A percentile compares a stretch with the other conserved stretches of the same genome.
Evolutionary conservation across 2,797 vertebrate genomes (phyloP).

Genomic region (Anolis apletophallus): DNA sequence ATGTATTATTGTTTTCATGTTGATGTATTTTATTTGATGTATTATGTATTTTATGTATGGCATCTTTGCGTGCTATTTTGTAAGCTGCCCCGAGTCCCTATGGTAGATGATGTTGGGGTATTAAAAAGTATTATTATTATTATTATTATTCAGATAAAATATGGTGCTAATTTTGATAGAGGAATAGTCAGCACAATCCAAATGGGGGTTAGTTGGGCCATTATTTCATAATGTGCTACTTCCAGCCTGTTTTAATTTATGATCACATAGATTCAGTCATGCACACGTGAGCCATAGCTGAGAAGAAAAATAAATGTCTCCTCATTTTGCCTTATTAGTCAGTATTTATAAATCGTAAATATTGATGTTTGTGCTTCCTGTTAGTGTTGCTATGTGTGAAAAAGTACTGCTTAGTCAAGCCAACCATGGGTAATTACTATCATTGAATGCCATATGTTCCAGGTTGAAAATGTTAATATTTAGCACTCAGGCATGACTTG

Average conservation of each 20-base stretch:
- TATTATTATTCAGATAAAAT: not conserved
- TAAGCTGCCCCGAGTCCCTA: no score
- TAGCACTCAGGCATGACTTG: slow-evolving; percentile 18
- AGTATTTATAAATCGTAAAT: slow-evolving; percentile 19
- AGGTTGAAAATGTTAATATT: slow-evolving; percentile 54
- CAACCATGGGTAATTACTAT: slow-evolving; percentile 44
- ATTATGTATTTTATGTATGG: no score
- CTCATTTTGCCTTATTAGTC: slow-evolving; percentile 29
- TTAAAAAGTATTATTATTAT: no score
- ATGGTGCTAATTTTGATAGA: not conserved
- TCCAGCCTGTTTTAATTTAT: not conserved
- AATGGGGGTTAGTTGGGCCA: not conserved
- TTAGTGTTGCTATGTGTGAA: slow-evolving; percentile 26
- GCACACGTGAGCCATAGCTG: not conserved
- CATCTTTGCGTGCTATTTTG: no score
- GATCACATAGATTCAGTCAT: not conserved
- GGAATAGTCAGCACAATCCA: not conserved
- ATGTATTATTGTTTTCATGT: no score
- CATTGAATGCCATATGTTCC: slow-evolving; percentile 48
- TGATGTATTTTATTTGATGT: no score
- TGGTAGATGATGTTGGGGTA: no score
- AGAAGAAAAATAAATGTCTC: not conserved
- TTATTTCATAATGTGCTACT: not conserved
- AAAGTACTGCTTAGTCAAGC: slow-evolving; percentile 30
- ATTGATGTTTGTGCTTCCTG: slow-evolving; percentile 9